Conservation (phyloP, 2,888 invertebrate genomes). For the Thumatha senex region DNA sequence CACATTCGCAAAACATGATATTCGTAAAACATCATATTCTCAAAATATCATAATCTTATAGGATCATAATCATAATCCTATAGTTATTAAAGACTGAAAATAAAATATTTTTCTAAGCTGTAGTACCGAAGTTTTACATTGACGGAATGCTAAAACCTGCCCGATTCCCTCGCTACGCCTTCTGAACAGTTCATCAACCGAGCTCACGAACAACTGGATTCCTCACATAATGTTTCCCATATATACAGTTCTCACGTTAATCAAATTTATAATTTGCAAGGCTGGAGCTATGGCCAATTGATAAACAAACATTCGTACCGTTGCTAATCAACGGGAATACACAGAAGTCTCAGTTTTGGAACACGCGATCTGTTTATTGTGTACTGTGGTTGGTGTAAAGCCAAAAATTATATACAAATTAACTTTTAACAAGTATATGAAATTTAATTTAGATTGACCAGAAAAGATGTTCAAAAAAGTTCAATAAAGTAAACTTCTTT, state of each 20-base stretch:
- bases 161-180: background rate
- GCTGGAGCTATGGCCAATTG: slow-evolving; percentile 65
- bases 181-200: slow-evolving; percentile 31
- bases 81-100: too few relatives aligned
- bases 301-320: slow-evolving; percentile 65
- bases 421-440: too few relatives aligned
- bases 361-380: slow-evolving; percentile 2
- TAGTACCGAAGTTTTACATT: too few relatives aligned
- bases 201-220: slow-evolving; percentile 26
- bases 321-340: slow-evolving; percentile 17
- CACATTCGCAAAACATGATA: too few relatives aligned
- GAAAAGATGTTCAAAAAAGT: too few relatives aligned
- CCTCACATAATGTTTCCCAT: slow-evolving; percentile 50
- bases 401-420: background rate
- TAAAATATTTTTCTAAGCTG: too few relatives aligned
- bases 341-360: slow-evolving; percentile 25
- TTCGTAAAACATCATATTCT: too few relatives aligned
- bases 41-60: too few relatives aligned
- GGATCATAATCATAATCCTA: too few relatives aligned
- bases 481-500: too few relatives aligned
- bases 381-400: background rate
- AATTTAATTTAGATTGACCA: too few relatives aligned
- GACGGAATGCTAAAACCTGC: background rate
- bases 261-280: slow-evolving; percentile 70
- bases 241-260: slow-evolving; percentile 66